phyloP scores from a whole-genome alignment of 2,797 vertebrate species.

The Halcyon smyrnensis region DNA sequence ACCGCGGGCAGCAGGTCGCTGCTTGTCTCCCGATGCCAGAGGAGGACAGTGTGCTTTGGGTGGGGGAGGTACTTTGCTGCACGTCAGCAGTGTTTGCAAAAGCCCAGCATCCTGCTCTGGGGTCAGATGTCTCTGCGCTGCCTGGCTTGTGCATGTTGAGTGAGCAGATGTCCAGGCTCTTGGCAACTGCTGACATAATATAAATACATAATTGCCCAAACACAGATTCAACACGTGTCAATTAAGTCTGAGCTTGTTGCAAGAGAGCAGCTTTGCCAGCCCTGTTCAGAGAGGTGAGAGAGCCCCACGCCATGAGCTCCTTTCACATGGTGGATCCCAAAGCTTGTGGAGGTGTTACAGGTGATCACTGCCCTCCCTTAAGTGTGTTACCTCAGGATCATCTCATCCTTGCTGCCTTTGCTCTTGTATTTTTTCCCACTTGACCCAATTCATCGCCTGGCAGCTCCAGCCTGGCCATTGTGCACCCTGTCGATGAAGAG shows the following conservation, averaged over 20 bases:
- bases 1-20: background rate
- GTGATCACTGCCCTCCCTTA: fast-evolving
- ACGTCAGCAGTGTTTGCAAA: background rate
- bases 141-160: background rate
- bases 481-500: fast-evolving
- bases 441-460: background rate
- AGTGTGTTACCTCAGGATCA: background rate
- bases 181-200: constrained; percentile 53
- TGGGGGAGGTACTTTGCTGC: background rate
- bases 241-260: constrained; percentile 12
- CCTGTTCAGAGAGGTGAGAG: background rate
- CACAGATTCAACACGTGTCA: constrained; percentile 37
- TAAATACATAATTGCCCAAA: constrained; percentile 54
- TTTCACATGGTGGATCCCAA: background rate
- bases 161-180: constrained; percentile 50
- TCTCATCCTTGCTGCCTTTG: background rate
- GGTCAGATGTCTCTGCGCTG: background rate
- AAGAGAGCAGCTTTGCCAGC: background rate
- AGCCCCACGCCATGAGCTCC: fast-evolving
- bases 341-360: background rate
- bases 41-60: background rate
- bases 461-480: background rate
- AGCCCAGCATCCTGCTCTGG: background rate
- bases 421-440: background rate
- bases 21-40: fast-evolving